Evolutionary conservation across 2,113 vertebrate genomes (phyloP).

Genomic region (Periophthalmus modestus): DNA sequence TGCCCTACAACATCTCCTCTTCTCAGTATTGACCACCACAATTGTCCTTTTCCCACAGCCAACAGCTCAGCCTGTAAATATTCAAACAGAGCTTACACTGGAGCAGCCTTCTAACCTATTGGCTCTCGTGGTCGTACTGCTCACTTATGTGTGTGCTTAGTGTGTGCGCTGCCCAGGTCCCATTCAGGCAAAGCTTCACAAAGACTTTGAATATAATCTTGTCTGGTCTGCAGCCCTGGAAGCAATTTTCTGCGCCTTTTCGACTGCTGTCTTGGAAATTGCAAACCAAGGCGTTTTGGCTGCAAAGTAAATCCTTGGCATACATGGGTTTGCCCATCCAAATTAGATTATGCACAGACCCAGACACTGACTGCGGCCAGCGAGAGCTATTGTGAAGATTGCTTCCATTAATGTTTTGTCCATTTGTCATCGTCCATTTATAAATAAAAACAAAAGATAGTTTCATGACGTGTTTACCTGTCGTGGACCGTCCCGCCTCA

Average conservation of each 20-base stretch:
- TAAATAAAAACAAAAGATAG: constrained; percentile 71
- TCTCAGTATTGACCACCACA: constrained; percentile 78
- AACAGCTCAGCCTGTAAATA: constrained; percentile 73
- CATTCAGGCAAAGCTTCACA: constrained; percentile 79
- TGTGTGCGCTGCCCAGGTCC: constrained; percentile 63
- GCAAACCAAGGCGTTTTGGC: constrained; percentile 83
- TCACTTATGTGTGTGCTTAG: constrained; percentile 30
- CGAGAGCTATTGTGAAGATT: constrained; percentile 80
- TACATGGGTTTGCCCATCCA: constrained; percentile 79
- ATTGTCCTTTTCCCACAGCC: constrained; percentile 74
- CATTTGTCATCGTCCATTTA: constrained; percentile 74
- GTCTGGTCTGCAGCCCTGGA: constrained; percentile 79
- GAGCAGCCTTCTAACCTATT: constrained; percentile 76
- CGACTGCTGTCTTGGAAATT: constrained; percentile 79
- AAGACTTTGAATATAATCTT: constrained; percentile 83
- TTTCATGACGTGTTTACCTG: constrained; percentile 20
- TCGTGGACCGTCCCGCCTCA: constrained; percentile 55
- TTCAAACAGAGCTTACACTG: constrained; percentile 75
- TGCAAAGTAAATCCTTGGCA: constrained; percentile 82
- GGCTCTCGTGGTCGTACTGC: constrained; percentile 64
- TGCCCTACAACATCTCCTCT: constrained; percentile 56
- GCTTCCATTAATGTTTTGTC: constrained; percentile 79
- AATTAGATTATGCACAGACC: constrained; percentile 81
- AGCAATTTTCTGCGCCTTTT: constrained; percentile 85
- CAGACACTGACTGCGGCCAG: constrained; percentile 78